Evolutionary conservation across 64 coral and sea anemone species (phyloP).

Genomic region (Montipora efflorescens): DNA sequence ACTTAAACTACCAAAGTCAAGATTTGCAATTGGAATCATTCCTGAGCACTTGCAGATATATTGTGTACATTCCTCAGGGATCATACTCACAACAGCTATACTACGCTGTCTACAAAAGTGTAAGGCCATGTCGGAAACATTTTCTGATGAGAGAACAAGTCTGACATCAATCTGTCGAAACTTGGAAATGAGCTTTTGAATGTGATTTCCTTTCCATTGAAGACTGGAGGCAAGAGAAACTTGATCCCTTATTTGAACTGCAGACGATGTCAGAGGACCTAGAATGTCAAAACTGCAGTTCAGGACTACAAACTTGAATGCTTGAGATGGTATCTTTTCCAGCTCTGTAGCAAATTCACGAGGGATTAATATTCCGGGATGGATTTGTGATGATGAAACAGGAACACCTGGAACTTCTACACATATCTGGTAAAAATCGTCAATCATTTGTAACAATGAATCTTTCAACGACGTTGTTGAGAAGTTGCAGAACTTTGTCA

Average conservation of each 20-base stretch:
- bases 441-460: slow-evolving; percentile 58
- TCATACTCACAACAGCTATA: slow-evolving; percentile 90
- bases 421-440: slow-evolving; percentile 78
- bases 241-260: slow-evolving; percentile 49
- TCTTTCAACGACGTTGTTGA: slow-evolving; percentile 37
- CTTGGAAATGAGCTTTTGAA: slow-evolving; percentile 45
- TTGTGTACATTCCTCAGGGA: slow-evolving; percentile 72
- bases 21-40: slow-evolving; percentile 56
- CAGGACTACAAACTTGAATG: slow-evolving; percentile 68
- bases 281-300: slow-evolving; percentile 61
- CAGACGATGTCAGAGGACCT: neutral
- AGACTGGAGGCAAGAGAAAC: slow-evolving; percentile 15
- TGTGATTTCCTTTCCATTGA: slow-evolving; percentile 36
- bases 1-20: slow-evolving; percentile 16
- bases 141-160: slow-evolving; percentile 79
- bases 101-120: slow-evolving; percentile 83
- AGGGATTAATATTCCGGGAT: slow-evolving; percentile 87
- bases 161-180: slow-evolving; percentile 66
- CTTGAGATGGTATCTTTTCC: slow-evolving; percentile 2
- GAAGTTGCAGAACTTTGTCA: slow-evolving; percentile 18
- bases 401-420: slow-evolving; percentile 72
- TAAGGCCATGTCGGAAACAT: slow-evolving; percentile 69
- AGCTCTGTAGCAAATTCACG: slow-evolving; percentile 76
- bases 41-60: slow-evolving; percentile 67
- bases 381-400: slow-evolving; percentile 60